Evolutionary conservation across 35 echinoderm and acorn worm genomes (phyloP).

Genomic region (Heliocidaris erythrogramma): DNA sequence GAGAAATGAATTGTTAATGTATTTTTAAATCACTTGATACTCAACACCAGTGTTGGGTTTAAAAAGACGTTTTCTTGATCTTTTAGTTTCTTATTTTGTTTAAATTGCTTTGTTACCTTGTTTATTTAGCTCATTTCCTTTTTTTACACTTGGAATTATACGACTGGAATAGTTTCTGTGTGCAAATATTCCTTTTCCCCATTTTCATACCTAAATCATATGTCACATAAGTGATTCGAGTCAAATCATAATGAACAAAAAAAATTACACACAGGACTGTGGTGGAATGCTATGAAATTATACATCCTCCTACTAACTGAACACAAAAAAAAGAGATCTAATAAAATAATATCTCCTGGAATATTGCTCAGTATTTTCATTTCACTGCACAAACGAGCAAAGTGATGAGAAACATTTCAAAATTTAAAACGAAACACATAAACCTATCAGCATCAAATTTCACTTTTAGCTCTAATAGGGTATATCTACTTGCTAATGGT

Average conservation of each 20-base stretch:
- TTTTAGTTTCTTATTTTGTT: background rate
- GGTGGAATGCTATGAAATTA: slow-evolving; percentile 4
- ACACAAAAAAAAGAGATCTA: background rate
- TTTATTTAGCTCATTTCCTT: background rate
- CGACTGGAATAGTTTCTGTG: background rate
- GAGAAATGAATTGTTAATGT: background rate
- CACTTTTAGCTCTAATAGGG: background rate
- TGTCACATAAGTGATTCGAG: too few species aligned
- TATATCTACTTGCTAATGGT: background rate
- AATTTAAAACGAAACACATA: background rate
- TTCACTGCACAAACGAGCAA: background rate
- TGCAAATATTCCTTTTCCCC: background rate
- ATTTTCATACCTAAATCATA: too few species aligned
- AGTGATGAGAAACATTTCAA: background rate
- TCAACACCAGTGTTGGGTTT: background rate
- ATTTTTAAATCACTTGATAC: background rate
- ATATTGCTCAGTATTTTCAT: background rate
- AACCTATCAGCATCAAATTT: background rate
- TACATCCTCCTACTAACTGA: background rate
- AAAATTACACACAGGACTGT: background rate
- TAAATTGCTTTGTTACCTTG: background rate
- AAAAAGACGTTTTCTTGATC: background rate
- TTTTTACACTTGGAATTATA: background rate
- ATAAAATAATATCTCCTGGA: background rate
- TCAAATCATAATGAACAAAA: background rate